Conservation (phyloP, 1,140 invertebrate genomes). For the Dinoponera quadriceps region DNA sequence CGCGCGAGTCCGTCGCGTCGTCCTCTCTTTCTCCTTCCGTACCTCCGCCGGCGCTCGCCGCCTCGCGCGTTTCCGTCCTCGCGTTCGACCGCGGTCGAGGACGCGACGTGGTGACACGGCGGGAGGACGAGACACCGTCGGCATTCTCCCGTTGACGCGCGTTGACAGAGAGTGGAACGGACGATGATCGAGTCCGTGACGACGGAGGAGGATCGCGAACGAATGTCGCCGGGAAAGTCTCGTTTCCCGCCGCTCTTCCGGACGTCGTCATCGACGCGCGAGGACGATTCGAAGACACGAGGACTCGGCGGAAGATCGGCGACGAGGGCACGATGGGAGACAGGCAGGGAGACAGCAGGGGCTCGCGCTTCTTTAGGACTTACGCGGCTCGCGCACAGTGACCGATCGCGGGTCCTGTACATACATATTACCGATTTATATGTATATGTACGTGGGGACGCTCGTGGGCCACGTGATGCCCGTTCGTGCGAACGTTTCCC, state of each 20-base stretch:
- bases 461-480: slow-evolving; percentile 34
- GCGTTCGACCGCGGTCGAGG: not conserved
- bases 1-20: slow-evolving; percentile 21
- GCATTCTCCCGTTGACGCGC: not conserved
- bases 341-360: slow-evolving; percentile 12
- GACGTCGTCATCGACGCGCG: slow-evolving; percentile 7
- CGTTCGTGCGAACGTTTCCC: not conserved
- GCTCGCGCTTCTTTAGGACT: not conserved
- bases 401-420: slow-evolving; percentile 8
- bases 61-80: slow-evolving; percentile 16
- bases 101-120: not conserved
- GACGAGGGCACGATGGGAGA: slow-evolving; percentile 1
- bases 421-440: slow-evolving; percentile 65
- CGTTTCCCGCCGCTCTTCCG: not conserved
- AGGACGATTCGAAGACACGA: slow-evolving; percentile 37
- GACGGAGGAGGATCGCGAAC: not conserved
- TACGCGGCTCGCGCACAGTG: slow-evolving; percentile 34
- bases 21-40: slow-evolving; percentile 18
- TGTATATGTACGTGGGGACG: slow-evolving; percentile 29
- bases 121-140: not conserved
- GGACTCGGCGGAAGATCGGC: not conserved
- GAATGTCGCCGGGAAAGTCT: not conserved
- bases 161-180: not conserved
- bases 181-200: not conserved
- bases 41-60: not conserved